A percentile compares a stretch with the other conserved stretches of the same genome.
Evolutionary conservation across 2,113 vertebrate species (phyloP).

Genomic region (Melanerpes aurifrons): DNA sequence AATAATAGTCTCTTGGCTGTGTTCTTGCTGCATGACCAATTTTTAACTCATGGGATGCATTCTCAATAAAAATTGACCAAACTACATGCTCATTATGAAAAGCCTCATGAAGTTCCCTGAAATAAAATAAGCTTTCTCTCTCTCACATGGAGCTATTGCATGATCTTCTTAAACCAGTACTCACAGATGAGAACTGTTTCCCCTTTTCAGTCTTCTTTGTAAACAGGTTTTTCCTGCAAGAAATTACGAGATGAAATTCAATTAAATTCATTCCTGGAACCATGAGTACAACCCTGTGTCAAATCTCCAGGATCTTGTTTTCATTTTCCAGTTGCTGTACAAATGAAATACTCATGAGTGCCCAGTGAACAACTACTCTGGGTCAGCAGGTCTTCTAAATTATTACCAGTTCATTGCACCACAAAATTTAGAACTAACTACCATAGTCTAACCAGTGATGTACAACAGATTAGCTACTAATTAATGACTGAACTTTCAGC

Average conservation of each 20-base stretch:
- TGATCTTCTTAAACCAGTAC: not conserved
- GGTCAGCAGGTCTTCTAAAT: slow-evolving; percentile 17
- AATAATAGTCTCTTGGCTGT: not conserved
- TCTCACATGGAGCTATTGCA: not conserved
- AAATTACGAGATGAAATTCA: not conserved
- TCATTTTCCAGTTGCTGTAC: slow-evolving; percentile 4
- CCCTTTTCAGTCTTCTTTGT: not conserved
- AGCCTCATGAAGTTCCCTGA: not conserved
- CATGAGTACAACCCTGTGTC: not conserved
- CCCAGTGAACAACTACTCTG: not conserved
- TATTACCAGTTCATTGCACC: not conserved
- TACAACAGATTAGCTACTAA: not conserved
- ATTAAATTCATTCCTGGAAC: slow-evolving; percentile 44
- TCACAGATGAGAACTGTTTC: slow-evolving; percentile 34
- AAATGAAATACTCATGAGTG: not conserved
- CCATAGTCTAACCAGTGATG: not conserved
- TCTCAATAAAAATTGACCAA: not conserved
- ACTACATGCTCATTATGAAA: not conserved
- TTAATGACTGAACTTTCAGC: not conserved
- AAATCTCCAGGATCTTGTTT: slow-evolving; percentile 36
- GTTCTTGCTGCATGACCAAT: not conserved
- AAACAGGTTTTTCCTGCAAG: slow-evolving; percentile 60
- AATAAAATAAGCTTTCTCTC: not conserved
- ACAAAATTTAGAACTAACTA: not conserved
- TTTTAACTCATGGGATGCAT: not conserved